These are phyloP conservation scores for Fragum whitleyi DNA, from an alignment of 2,888 invertebrate genomes.

Conservation along the genomic window DNA sequence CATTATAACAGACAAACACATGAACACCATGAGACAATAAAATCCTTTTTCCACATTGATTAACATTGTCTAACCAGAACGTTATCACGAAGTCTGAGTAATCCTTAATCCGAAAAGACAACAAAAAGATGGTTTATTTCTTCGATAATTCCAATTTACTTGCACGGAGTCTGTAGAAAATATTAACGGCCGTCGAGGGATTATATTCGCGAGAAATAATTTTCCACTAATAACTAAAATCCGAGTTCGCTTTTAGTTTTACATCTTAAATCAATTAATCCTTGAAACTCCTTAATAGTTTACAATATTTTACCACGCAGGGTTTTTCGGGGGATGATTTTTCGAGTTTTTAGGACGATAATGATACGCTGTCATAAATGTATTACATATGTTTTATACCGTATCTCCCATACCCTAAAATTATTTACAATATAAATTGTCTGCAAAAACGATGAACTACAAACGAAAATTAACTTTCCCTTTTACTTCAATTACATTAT, in stretches of 20 bases:
- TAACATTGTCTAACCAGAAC: not conserved
- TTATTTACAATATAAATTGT: slow-evolving; percentile 14
- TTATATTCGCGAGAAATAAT: slow-evolving; percentile 21
- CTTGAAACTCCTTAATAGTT: slow-evolving; percentile 9
- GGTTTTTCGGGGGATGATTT: slow-evolving; percentile 6
- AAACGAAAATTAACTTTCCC: slow-evolving; percentile 4
- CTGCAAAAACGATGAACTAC: not conserved
- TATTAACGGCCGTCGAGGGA: slow-evolving; percentile 18
- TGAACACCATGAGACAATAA: slow-evolving; percentile 1
- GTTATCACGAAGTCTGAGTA: not conserved
- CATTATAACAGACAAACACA: not conserved
- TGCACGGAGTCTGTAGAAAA: slow-evolving; percentile 13
- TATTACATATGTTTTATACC: slow-evolving; percentile 9
- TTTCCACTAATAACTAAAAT: slow-evolving; percentile 28
- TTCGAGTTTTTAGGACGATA: slow-evolving; percentile 10
- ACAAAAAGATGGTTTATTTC: not conserved
- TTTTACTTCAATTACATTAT: not conserved
- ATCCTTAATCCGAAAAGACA: not conserved
- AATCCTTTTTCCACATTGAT: not conserved
- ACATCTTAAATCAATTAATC: slow-evolving; percentile 29
- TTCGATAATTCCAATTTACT: slow-evolving; percentile 7
- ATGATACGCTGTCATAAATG: slow-evolving; percentile 12
- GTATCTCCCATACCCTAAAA: slow-evolving; percentile 15
- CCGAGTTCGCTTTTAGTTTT: slow-evolving; percentile 26
- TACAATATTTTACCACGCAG: slow-evolving; percentile 9